Percentiles rank a stretch among this genome's conserved stretches.
Evolutionary conservation across 2,113 vertebrate species (phyloP).

Genomic region (Etia nguti): DNA sequence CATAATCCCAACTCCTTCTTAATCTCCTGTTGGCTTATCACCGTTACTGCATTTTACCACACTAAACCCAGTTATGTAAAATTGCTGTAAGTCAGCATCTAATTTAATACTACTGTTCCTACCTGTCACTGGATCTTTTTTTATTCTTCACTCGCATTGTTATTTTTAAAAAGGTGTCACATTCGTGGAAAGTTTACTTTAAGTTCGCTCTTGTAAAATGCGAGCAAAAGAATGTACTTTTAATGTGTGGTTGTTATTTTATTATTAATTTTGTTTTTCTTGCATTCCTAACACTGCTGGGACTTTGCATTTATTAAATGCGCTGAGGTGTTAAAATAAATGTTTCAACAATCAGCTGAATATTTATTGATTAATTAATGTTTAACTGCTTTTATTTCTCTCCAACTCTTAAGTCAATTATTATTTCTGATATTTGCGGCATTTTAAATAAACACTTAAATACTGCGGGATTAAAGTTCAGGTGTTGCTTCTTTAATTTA

Average conservation of each 20-base stretch:
- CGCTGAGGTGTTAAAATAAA: not conserved
- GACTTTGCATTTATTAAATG: not conserved
- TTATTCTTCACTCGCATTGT: not conserved
- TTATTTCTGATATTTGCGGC: not conserved
- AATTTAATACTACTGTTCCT: not conserved
- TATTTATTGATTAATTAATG: not conserved
- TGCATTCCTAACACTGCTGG: not conserved
- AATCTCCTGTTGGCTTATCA: conserved; percentile 24
- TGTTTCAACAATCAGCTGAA: not conserved
- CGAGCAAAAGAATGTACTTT: not conserved
- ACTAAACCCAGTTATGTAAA: not conserved
- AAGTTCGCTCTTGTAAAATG: not conserved
- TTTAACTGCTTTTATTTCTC: not conserved
- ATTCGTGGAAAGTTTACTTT: not conserved
- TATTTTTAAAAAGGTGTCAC: not conserved
- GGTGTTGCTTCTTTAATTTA: not conserved
- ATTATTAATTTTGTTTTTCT: not conserved
- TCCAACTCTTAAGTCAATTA: not conserved
- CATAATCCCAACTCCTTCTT: conserved; percentile 30
- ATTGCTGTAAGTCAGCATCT: not conserved
- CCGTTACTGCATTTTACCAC: not conserved
- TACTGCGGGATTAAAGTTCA: not conserved
- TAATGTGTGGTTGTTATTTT: not conserved
- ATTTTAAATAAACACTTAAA: not conserved
- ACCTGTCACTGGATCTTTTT: not conserved